Evolutionary conservation across 2,888 invertebrate genomes (phyloP).

Genomic region (Melitaea athalia): DNA sequence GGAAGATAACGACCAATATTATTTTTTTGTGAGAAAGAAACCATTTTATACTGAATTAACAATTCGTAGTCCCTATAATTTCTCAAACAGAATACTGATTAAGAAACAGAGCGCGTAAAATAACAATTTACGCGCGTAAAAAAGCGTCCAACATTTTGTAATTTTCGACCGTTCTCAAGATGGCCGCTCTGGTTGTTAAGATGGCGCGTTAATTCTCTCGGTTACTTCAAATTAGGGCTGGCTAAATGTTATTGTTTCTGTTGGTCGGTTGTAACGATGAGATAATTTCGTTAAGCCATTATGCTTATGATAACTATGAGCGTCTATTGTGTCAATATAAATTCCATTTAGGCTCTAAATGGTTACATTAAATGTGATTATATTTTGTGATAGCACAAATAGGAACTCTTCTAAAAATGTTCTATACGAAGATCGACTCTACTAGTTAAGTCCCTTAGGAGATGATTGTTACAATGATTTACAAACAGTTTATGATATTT

Average conservation of each 20-base stretch:
- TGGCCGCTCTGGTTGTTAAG: slow-evolving; percentile 35
- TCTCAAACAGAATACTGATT: slow-evolving; percentile 29
- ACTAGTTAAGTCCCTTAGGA: too few relatives aligned
- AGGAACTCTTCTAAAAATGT: too few relatives aligned
- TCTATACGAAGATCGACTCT: too few relatives aligned
- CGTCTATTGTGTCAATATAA: background rate
- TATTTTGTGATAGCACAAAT: background rate
- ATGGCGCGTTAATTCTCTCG: slow-evolving; percentile 1
- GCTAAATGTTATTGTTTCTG: slow-evolving; percentile 1
- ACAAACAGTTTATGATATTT: too few relatives aligned
- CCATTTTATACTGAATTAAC: background rate
- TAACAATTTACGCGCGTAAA: slow-evolving; percentile 30
- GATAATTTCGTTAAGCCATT: background rate
- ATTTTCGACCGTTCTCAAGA: slow-evolving; percentile 32
- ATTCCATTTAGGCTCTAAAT: background rate
- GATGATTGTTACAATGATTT: too few relatives aligned
- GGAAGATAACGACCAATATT: background rate
- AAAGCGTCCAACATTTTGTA: slow-evolving; percentile 26
- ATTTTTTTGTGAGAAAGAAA: background rate
- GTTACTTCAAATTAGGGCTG: slow-evolving; percentile 2
- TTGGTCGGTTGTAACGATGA: background rate
- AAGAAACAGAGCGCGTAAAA: slow-evolving; percentile 24
- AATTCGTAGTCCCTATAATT: slow-evolving; percentile 19
- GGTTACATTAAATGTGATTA: background rate
- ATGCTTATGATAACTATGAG: background rate